These are phyloP conservation scores for Oikopleura dioica DNA, from an alignment of 23 tunicate genomes.

Conservation along the genomic window DNA sequence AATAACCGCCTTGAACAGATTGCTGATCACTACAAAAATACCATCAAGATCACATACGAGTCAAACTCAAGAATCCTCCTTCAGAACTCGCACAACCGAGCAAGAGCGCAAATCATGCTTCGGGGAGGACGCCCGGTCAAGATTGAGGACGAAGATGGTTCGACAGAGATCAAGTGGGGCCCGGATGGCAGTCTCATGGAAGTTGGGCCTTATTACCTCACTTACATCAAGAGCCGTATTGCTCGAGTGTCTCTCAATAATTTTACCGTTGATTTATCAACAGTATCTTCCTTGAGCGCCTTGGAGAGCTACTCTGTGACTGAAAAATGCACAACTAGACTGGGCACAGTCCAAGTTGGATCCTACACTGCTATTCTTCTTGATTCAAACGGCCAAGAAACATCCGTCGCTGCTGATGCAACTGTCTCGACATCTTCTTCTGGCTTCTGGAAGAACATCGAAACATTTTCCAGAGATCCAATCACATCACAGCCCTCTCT, in stretches of 20 bases:
- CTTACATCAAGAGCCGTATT: background rate
- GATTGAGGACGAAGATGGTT: background rate
- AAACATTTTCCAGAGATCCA: background rate
- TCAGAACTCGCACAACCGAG: background rate
- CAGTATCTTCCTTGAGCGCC: background rate
- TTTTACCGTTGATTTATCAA: background rate
- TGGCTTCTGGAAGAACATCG: background rate
- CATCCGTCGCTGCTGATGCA: background rate
- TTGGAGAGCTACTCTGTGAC: background rate
- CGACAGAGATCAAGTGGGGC: background rate
- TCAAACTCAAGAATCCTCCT: background rate
- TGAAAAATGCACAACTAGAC: background rate
- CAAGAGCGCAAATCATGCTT: background rate
- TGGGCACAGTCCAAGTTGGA: background rate
- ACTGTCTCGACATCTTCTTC: background rate
- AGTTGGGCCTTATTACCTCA: background rate
- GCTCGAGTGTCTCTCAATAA: background rate
- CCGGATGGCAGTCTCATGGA: background rate
- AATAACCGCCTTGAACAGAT: background rate
- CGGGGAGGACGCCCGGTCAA: background rate
- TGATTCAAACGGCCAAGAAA: too few relatives aligned
- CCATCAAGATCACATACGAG: conserved; percentile 2
- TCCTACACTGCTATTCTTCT: background rate
- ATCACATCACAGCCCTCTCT: background rate
- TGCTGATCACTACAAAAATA: background rate